These are phyloP conservation scores for Microcebus tavaratra DNA, from an alignment of 2,113 vertebrate species.

Conservation along the genomic window DNA sequence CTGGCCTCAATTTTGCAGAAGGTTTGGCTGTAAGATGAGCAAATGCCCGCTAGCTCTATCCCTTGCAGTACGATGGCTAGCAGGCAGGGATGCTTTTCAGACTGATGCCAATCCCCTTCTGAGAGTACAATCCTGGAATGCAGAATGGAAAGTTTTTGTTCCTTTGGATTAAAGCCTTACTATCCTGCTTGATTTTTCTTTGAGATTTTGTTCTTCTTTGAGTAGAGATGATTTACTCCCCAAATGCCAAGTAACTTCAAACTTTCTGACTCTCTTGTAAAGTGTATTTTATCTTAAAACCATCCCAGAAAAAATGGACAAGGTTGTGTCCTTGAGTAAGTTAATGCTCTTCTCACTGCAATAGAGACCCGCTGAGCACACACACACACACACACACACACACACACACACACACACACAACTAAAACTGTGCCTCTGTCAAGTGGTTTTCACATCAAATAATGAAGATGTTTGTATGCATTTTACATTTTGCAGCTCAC, in stretches of 20 bases:
- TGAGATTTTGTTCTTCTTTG: neutral
- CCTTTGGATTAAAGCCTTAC: constrained; percentile 49
- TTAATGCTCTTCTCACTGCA: neutral
- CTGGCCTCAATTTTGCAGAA: neutral
- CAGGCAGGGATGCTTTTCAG: neutral
- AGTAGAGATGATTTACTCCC: constrained; percentile 44
- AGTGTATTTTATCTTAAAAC: constrained; percentile 25
- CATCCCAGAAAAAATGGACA: neutral
- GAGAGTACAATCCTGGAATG: constrained; percentile 23
- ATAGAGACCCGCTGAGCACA: neutral
- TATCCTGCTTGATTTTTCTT: constrained; percentile 42
- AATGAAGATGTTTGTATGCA: neutral
- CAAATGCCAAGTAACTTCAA: constrained; percentile 15
- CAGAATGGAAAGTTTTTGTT: constrained; percentile 52
- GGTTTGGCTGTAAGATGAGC: constrained; percentile 23
- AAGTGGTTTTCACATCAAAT: neutral
- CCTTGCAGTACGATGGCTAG: neutral
- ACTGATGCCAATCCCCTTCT: constrained; percentile 20
- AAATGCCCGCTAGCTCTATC: neutral
- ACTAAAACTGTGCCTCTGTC: neutral
- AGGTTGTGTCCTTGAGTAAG: neutral
- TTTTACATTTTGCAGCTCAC: neutral
- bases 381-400: too few species aligned
- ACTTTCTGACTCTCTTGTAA: neutral
- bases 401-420: neutral